These are phyloP conservation scores for Sarcophaga bullata DNA, from an alignment of 1,140 invertebrate species.

Conservation along the genomic window DNA sequence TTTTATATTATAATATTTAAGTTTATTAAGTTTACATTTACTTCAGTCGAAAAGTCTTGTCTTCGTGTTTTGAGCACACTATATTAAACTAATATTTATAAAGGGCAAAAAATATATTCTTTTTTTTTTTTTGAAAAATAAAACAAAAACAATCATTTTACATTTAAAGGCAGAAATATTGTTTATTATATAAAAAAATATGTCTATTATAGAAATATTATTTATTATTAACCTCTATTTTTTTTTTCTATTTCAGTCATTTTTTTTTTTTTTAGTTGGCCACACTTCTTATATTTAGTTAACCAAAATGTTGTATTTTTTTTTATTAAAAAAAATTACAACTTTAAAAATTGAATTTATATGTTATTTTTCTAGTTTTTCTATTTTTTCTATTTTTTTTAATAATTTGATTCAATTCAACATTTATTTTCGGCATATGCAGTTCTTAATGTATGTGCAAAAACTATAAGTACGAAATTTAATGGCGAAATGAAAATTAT, in stretches of 20 bases:
- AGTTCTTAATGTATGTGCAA: no score
- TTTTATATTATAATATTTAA: conserved; percentile 24
- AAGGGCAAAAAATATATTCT: neutral
- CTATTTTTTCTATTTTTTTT: no score
- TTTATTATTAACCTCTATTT: neutral
- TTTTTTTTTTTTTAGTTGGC: neutral
- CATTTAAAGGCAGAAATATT: conserved; percentile 12
- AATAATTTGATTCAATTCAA: no score
- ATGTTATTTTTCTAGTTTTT: no score
- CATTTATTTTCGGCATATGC: no score
- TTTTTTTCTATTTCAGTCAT: conserved; percentile 19
- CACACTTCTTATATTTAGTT: neutral
- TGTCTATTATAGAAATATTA: neutral
- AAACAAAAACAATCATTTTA: neutral
- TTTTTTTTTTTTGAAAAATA: neutral
- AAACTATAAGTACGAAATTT: conserved; percentile 5
- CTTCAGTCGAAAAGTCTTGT: conserved; percentile 39
- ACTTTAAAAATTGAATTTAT: no score
- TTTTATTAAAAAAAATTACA: no score
- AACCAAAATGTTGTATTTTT: neutral
- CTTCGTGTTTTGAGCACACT: conserved; percentile 11
- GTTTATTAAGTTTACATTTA: conserved; percentile 26
- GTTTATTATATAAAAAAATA: conserved; percentile 4
- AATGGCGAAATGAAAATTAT: neutral
- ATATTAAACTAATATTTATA: neutral